phyloP scores from a whole-genome alignment of 2,888 invertebrate genomes.

The Monopis laevigella region DNA sequence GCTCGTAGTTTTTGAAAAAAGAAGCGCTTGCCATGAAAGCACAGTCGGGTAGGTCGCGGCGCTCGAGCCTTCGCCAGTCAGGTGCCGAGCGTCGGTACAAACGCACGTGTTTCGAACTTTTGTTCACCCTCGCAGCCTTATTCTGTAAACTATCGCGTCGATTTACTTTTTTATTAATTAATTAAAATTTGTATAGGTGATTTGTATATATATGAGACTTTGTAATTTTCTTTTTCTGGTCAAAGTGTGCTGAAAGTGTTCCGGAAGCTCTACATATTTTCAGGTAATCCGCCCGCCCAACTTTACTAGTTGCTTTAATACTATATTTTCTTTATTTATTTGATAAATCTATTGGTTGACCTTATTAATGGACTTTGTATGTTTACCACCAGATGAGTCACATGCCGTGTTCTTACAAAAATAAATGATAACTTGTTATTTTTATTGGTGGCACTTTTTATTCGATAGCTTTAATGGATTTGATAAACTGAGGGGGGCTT shows the following conservation, averaged over 20 bases:
- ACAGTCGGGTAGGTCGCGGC: conserved; percentile 62
- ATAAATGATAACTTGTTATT: too few species aligned
- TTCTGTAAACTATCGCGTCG: background rate
- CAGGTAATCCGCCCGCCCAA: too few species aligned
- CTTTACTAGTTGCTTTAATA: too few species aligned
- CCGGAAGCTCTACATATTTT: conserved; percentile 2
- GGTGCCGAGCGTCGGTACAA: conserved; percentile 58
- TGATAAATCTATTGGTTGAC: too few species aligned
- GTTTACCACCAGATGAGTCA: too few species aligned
- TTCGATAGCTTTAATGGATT: too few species aligned
- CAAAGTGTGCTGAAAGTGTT: conserved; percentile 5
- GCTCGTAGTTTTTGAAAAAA: conserved; percentile 48
- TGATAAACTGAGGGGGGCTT: too few species aligned
- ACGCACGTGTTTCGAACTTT: conserved; percentile 28
- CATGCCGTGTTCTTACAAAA: too few species aligned
- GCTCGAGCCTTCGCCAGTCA: conserved; percentile 50
- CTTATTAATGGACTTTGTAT: too few species aligned
- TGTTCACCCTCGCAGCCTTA: background rate
- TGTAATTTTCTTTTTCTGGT: too few species aligned
- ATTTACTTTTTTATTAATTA: background rate
- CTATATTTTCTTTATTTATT: too few species aligned
- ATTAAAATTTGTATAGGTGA: background rate
- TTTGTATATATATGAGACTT: background rate
- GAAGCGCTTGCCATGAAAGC: conserved; percentile 44
- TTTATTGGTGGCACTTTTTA: too few species aligned